Conservation (phyloP, 1,140 invertebrate genomes). For the Aplysia californica region DNA sequence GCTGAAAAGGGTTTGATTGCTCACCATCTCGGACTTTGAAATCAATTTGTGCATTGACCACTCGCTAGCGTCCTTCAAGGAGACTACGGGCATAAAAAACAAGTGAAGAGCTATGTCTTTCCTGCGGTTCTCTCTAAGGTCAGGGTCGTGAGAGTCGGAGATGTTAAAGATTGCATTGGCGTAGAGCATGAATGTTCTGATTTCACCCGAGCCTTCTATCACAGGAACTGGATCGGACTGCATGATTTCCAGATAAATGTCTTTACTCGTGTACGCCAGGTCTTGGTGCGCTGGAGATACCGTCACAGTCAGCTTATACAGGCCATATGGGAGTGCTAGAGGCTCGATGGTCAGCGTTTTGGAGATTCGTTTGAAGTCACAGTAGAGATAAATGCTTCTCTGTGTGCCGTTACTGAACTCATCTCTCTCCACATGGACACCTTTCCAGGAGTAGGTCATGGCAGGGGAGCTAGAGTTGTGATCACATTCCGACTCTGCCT, state of each 20-base stretch:
- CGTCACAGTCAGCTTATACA: conserved; percentile 52
- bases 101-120: conserved; percentile 49
- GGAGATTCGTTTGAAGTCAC: conserved; percentile 36
- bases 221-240: conserved; percentile 54
- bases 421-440: background rate
- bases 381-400: conserved; percentile 48
- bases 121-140: conserved; percentile 44
- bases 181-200: conserved; percentile 47
- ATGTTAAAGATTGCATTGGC: conserved; percentile 57
- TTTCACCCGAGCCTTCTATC: conserved; percentile 47
- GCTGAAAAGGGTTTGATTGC: conserved; percentile 40
- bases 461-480: background rate
- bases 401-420: conserved; percentile 31
- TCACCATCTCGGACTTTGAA: conserved; percentile 34
- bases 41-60: conserved; percentile 25
- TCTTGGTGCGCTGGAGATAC: conserved; percentile 43
- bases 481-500: background rate
- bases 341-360: conserved; percentile 45
- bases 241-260: conserved; percentile 42
- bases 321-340: conserved; percentile 55
- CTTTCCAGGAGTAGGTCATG: conserved; percentile 25
- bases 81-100: conserved; percentile 45
- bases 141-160: conserved; percentile 55
- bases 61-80: conserved; percentile 20
- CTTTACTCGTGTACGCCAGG: conserved; percentile 28